These are phyloP conservation scores for Ceyx melanurus DNA, from an alignment of 2,113 vertebrate species.

Conservation along the genomic window DNA sequence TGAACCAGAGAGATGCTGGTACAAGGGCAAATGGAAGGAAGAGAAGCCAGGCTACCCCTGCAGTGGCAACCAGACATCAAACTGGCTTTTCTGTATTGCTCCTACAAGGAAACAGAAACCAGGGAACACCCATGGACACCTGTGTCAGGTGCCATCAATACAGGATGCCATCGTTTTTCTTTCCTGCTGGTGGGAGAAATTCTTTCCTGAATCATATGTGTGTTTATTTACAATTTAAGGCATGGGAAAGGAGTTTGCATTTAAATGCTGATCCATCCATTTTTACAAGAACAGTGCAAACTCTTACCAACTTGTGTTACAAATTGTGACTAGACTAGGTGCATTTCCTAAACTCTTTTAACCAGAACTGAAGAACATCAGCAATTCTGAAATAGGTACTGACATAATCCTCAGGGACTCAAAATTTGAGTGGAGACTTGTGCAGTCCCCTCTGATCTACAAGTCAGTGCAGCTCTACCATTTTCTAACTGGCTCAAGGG, in stretches of 20 bases:
- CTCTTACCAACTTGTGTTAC: not conserved
- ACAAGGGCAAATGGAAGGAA: not conserved
- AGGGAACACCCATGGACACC: not conserved
- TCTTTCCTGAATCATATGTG: not conserved
- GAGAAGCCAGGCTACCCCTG: not conserved
- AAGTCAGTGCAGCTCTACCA: not conserved
- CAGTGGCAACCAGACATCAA: not conserved
- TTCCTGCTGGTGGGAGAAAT: not conserved
- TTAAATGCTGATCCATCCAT: not conserved
- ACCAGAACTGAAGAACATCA: not conserved
- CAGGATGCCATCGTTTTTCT: not conserved
- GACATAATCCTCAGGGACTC: not conserved
- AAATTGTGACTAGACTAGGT: not conserved
- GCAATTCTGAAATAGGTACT: not conserved
- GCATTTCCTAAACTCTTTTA: not conserved
- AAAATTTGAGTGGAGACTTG: not conserved
- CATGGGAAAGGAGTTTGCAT: not conserved
- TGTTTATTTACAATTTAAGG: not conserved
- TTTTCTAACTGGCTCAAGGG: not conserved
- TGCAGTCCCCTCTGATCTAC: not conserved
- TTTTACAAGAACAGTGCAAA: not conserved
- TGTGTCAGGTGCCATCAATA: not conserved
- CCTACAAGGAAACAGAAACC: not conserved
- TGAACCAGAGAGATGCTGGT: not conserved
- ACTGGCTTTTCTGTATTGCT: not conserved